Percentiles rank a stretch among this genome's conserved stretches.
Evolutionary conservation across 2,113 vertebrate genomes (phyloP).

Genomic region (Pomatostomus ruficeps): DNA sequence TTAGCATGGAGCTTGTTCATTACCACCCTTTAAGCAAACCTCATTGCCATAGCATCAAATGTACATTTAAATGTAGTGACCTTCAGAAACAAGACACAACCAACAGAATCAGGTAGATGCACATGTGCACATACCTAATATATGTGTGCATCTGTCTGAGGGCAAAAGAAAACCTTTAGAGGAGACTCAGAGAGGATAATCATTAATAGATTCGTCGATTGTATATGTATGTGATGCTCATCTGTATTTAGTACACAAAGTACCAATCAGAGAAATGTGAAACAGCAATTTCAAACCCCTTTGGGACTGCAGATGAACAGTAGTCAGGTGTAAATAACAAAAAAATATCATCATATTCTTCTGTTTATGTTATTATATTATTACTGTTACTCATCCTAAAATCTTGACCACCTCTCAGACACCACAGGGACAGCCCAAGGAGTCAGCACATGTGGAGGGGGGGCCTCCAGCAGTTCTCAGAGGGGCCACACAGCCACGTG

Average conservation of each 20-base stretch:
- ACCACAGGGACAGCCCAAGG: not conserved
- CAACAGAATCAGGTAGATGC: not conserved
- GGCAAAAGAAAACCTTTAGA: not conserved
- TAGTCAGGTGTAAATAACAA: not conserved
- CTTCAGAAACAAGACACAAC: not conserved
- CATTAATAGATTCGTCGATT: not conserved
- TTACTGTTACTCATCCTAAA: not conserved
- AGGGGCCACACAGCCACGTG: not conserved
- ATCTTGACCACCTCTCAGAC: not conserved
- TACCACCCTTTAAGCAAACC: not conserved
- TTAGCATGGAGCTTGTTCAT: not conserved
- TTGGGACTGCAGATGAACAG: not conserved
- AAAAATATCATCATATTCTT: not conserved
- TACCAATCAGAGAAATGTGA: not conserved
- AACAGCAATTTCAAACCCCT: not conserved
- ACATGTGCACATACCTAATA: not conserved
- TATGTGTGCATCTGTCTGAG: not conserved
- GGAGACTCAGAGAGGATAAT: not conserved
- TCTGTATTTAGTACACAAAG: not conserved
- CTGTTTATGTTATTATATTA: not conserved
- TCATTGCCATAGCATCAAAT: not conserved
- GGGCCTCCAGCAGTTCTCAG: not conserved
- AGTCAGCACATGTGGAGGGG: not conserved
- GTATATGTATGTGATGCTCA: not conserved
- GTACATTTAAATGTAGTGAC: not conserved